Percentiles rank a stretch among this genome's conserved stretches.
Evolutionary conservation across 2,113 vertebrate genomes (phyloP).

Genomic region (Microtus montanus): DNA sequence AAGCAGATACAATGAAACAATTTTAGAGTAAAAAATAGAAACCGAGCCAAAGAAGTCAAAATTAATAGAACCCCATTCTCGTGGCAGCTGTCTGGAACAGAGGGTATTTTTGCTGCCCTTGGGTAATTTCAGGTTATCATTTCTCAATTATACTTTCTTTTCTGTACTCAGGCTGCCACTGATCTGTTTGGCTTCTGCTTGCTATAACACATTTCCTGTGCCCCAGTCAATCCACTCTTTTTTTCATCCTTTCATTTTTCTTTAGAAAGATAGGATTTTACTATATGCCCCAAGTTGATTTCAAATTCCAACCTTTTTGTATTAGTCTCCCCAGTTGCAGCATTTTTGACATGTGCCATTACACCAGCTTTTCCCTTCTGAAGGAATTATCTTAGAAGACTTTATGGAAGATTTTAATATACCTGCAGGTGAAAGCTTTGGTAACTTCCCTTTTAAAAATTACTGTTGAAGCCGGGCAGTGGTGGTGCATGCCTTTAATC

Average conservation of each 20-base stretch:
- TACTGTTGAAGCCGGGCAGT: not conserved
- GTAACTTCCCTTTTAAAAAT: not conserved
- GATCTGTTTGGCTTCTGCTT: not conserved
- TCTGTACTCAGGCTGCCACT: not conserved
- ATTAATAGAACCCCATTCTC: not conserved
- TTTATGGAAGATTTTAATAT: constrained; percentile 6
- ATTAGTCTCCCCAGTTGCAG: not conserved
- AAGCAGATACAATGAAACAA: not conserved
- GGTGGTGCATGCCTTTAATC: too few species aligned
- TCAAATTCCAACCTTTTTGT: not conserved
- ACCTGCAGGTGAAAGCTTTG: not conserved
- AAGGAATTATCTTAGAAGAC: not conserved
- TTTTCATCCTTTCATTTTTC: not conserved
- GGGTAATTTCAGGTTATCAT: not conserved
- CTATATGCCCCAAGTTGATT: not conserved
- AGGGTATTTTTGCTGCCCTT: not conserved
- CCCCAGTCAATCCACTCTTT: not conserved
- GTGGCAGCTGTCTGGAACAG: not conserved
- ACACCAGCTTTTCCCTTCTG: not conserved
- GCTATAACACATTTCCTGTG: not conserved
- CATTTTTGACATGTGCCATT: not conserved
- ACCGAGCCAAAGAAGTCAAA: not conserved
- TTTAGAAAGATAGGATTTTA: not conserved
- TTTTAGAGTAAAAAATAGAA: constrained; percentile 20
- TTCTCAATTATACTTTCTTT: not conserved